These are phyloP conservation scores for Molorchus minor DNA, from an alignment of 2,888 invertebrate species.

Conservation along the genomic window DNA sequence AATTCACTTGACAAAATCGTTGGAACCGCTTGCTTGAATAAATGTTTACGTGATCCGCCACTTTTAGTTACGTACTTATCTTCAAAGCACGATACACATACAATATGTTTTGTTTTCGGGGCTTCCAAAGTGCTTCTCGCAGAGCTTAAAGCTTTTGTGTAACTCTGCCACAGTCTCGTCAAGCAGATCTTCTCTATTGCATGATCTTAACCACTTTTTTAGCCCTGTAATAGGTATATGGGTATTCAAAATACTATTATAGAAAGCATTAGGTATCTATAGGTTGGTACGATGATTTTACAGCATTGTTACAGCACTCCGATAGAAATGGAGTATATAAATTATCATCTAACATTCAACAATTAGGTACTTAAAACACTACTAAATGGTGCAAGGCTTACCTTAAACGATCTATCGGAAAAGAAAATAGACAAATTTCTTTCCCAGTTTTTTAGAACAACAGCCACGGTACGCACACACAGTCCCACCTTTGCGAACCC, in stretches of 20 bases:
- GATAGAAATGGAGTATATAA: no score
- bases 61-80: constrained; percentile 10
- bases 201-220: constrained; percentile 4
- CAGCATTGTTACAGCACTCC: no score
- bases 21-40: constrained; percentile 16
- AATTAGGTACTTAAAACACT: neutral
- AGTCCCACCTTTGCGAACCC: no score
- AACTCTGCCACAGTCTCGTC: constrained; percentile 7
- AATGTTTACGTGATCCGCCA: constrained; percentile 6
- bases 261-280: neutral
- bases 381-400: neutral
- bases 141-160: constrained; percentile 17
- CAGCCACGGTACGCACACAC: no score
- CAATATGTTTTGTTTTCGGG: no score
- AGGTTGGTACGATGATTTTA: neutral
- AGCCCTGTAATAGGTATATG: constrained; percentile 8
- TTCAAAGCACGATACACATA: no score
- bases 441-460: no score
- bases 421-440: no score
- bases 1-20: constrained; percentile 11
- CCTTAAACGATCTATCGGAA: no score
- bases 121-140: constrained; percentile 20
- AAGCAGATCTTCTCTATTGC: constrained; percentile 12
- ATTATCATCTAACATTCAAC: neutral
- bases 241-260: neutral